A percentile compares a stretch with the other conserved stretches of the same genome.
phyloP scores from a whole-genome alignment of 2,113 vertebrate genomes.

The Aplodontia rufa region DNA sequence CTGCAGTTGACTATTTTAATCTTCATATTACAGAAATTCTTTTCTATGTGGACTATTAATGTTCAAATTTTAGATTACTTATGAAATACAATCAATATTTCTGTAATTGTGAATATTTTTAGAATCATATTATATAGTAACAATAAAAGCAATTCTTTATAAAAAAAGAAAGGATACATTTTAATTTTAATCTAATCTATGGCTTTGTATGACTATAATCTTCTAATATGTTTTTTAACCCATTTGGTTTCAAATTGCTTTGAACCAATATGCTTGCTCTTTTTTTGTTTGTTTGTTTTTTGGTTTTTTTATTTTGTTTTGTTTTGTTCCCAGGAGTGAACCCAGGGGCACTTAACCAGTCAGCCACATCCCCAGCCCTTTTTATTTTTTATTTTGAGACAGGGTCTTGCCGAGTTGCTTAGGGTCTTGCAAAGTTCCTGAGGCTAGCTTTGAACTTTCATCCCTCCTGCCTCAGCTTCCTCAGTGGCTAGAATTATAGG shows the following conservation, averaged over 20 bases:
- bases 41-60: neutral
- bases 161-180: neutral
- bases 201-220: neutral
- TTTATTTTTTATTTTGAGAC: too few relatives aligned
- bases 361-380: too few relatives aligned
- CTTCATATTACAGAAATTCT: neutral
- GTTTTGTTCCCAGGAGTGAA: too few relatives aligned
- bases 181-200: neutral
- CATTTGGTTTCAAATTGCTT: neutral
- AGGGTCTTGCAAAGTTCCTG: too few relatives aligned
- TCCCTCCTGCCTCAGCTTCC: too few relatives aligned
- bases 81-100: neutral
- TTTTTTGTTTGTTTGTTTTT: too few relatives aligned
- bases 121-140: neutral
- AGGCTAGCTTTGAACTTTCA: too few relatives aligned
- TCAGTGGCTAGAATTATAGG: too few relatives aligned
- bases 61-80: neutral
- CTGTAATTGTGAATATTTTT: neutral
- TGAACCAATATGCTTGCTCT: neutral
- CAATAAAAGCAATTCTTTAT: neutral
- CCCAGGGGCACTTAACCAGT: too few relatives aligned
- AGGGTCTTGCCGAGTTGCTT: too few relatives aligned
- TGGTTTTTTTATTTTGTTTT: too few relatives aligned
- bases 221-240: neutral
- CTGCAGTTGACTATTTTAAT: neutral